These are phyloP conservation scores for Remorina albescens DNA, from an alignment of 2,797 vertebrate species.

Conservation along the genomic window DNA sequence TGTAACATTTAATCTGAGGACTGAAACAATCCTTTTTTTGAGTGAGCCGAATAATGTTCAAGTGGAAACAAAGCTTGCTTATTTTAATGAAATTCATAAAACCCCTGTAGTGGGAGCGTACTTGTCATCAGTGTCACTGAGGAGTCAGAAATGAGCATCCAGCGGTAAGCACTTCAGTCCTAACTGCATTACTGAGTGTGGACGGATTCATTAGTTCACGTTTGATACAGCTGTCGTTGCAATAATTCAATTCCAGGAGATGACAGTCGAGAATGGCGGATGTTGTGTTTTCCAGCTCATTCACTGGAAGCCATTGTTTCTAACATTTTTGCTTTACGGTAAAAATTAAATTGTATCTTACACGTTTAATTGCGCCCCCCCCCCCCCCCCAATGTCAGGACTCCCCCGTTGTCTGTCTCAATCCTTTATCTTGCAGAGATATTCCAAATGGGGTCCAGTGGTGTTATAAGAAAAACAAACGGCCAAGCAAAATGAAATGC, in stretches of 20 bases:
- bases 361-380: no score
- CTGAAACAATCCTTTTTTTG: neutral
- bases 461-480: neutral
- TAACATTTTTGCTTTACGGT: slow-evolving; percentile 6
- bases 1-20: neutral
- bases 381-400: neutral
- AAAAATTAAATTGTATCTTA: neutral
- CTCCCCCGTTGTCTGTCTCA: neutral
- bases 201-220: neutral
- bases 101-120: neutral
- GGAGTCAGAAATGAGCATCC: slow-evolving; percentile 8
- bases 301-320: neutral
- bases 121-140: slow-evolving; percentile 6
- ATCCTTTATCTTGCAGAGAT: slow-evolving; percentile 1
- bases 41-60: neutral
- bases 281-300: neutral
- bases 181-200: neutral
- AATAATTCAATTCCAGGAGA: slow-evolving; percentile 1
- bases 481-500: neutral
- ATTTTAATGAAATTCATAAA: slow-evolving; percentile 3
- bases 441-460: neutral
- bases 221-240: neutral
- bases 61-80: neutral
- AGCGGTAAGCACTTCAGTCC: neutral
- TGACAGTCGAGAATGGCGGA: neutral